Evolutionary conservation across 2,113 vertebrate genomes (phyloP).

Genomic region (Prinia subflava): DNA sequence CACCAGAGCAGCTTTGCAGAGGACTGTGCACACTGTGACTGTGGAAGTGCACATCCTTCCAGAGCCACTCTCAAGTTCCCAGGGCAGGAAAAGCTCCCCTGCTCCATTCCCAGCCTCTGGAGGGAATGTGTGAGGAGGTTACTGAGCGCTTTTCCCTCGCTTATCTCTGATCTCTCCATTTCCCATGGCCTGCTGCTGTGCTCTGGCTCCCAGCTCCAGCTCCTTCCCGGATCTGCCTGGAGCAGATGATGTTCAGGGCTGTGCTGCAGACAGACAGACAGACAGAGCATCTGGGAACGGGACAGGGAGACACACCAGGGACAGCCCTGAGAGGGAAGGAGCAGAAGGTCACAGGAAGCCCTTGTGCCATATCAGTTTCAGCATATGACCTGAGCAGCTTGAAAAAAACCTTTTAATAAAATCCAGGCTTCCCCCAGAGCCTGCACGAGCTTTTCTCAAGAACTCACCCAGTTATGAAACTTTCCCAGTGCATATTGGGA

Average conservation of each 20-base stretch:
- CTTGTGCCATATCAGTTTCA: not conserved
- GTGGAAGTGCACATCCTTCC: not conserved
- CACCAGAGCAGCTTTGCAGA: not conserved
- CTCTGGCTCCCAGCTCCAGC: not conserved
- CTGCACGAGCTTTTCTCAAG: not conserved
- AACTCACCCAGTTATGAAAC: not conserved
- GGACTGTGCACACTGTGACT: not conserved
- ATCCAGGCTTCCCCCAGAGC: not conserved
- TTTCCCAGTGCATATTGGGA: not conserved
- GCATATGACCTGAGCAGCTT: not conserved
- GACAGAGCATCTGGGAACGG: not conserved
- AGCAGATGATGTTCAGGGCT: constrained; percentile 36
- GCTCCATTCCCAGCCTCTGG: not conserved
- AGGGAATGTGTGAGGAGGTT: not conserved
- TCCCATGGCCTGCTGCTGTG: constrained; percentile 53
- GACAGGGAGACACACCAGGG: not conserved
- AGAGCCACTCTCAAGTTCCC: not conserved
- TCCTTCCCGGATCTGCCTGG: not conserved
- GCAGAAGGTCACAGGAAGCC: constrained; percentile 45
- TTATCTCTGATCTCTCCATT: constrained; percentile 47
- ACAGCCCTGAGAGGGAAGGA: not conserved
- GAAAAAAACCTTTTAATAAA: constrained; percentile 34
- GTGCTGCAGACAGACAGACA: not conserved
- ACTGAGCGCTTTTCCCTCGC: not conserved
- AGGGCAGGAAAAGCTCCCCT: not conserved